Evolutionary conservation across 2,888 invertebrate species (phyloP).

Genomic region (Enoplolaimus lenunculus): DNA sequence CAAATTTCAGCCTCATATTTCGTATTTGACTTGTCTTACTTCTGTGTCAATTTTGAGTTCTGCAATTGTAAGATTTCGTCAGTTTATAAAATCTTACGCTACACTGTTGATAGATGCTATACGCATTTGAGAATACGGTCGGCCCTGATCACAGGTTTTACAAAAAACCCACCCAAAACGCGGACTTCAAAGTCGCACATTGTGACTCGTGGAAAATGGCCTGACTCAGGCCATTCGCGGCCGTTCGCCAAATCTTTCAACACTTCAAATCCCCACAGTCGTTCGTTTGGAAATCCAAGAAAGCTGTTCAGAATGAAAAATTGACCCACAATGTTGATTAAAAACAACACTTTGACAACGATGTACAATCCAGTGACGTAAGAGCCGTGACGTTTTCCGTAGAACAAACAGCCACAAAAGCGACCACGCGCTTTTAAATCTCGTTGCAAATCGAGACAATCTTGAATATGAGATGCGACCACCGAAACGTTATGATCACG

Average conservation of each 20-base stretch:
- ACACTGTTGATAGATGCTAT: no score
- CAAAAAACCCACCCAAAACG: slow-evolving; percentile 44
- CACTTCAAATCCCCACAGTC: slow-evolving; percentile 39
- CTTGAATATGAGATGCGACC: slow-evolving; percentile 45
- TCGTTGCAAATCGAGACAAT: slow-evolving; percentile 44
- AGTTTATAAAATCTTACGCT: no score
- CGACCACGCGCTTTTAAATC: slow-evolving; percentile 43
- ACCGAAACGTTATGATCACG: slow-evolving; percentile 42
- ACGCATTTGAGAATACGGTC: no score
- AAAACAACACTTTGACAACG: slow-evolving; percentile 35
- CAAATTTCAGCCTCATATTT: no score
- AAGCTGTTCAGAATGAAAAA: slow-evolving; percentile 41
- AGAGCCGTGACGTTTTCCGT: slow-evolving; percentile 34
- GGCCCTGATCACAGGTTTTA: no score
- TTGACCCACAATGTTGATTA: slow-evolving; percentile 37
- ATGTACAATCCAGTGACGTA: slow-evolving; percentile 38
- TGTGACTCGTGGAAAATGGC: no score
- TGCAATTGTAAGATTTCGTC: no score
- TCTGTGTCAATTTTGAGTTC: no score
- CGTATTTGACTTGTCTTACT: no score
- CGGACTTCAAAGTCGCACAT: no score
- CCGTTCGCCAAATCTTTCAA: slow-evolving; percentile 36
- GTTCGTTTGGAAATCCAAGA: slow-evolving; percentile 37
- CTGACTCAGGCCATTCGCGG: slow-evolving; percentile 36
- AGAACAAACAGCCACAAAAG: slow-evolving; percentile 35